These are phyloP conservation scores for Poeciliopsis gracilis DNA, from an alignment of 2,797 vertebrate genomes.

Conservation along the genomic window DNA sequence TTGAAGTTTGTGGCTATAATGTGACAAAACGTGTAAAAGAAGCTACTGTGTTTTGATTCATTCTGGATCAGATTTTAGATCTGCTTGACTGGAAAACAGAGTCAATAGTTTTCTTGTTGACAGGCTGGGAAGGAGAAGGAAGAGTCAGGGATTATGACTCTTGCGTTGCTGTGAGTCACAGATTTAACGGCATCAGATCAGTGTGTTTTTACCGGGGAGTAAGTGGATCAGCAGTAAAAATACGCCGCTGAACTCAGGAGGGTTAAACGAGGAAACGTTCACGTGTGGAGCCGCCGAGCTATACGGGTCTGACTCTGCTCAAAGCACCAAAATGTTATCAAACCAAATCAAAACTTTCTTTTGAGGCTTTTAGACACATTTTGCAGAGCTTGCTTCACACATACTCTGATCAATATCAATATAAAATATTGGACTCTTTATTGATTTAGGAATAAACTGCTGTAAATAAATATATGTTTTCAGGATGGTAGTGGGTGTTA, in stretches of 20 bases:
- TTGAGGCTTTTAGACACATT: not conserved
- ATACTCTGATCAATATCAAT: not conserved
- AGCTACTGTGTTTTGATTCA: not conserved
- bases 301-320: conserved; percentile 22
- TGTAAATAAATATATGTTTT: not conserved
- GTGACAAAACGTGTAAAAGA: not conserved
- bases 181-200: conserved; percentile 51
- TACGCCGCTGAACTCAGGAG: conserved; percentile 46
- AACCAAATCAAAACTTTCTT: not conserved
- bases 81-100: not conserved
- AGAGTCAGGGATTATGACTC: conserved; percentile 41
- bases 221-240: conserved; percentile 76
- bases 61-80: not conserved
- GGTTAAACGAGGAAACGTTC: conserved; percentile 69
- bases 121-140: conserved; percentile 13
- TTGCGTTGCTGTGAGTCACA: conserved; percentile 36
- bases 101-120: conserved; percentile 29
- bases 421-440: not conserved
- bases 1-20: not conserved
- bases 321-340: not conserved
- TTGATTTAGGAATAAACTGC: not conserved
- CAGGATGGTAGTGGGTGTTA: not conserved
- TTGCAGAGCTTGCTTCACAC: not conserved
- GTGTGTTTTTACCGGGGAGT: conserved; percentile 52
- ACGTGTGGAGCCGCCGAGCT: conserved; percentile 36